Evolutionary conservation across 2,888 invertebrate genomes (phyloP).

Genomic region (Orthosia gothica): DNA sequence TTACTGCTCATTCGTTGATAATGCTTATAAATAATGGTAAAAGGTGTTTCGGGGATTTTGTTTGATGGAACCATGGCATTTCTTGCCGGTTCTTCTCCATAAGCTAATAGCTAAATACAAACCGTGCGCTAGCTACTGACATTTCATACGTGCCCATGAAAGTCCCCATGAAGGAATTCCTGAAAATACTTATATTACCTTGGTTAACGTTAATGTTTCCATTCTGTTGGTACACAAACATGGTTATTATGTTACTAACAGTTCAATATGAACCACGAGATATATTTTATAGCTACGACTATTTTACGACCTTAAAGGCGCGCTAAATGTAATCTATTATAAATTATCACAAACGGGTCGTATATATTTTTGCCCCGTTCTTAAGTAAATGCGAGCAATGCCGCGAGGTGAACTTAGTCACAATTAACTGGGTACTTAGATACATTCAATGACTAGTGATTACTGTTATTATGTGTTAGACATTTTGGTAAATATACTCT

Average conservation of each 20-base stretch:
- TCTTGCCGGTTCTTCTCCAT: neutral
- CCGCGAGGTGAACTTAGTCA: conserved; percentile 43
- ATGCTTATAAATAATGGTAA: neutral
- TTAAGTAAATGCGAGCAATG: conserved; percentile 39
- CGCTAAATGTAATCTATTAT: conserved; percentile 53
- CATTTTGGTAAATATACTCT: conserved; percentile 38
- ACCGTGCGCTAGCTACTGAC: neutral
- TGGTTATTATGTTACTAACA: conserved; percentile 1
- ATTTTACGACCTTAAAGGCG: conserved; percentile 41
- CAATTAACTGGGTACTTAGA: conserved; percentile 34
- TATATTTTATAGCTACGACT: conserved; percentile 33
- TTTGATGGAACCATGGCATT: neutral
- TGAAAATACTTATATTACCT: no score
- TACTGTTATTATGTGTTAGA: conserved; percentile 48
- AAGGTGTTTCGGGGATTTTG: neutral
- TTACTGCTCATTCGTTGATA: no score
- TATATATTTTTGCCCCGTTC: conserved; percentile 54
- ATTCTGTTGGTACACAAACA: neutral
- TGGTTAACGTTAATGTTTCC: neutral
- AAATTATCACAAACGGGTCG: conserved; percentile 46
- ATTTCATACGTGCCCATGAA: neutral
- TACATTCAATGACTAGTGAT: conserved; percentile 39
- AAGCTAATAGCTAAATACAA: neutral
- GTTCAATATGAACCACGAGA: conserved; percentile 12
- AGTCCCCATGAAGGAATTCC: no score